Evolutionary conservation across 2,113 vertebrate genomes (phyloP).

Genomic region (Oenanthe melanoleuca): DNA sequence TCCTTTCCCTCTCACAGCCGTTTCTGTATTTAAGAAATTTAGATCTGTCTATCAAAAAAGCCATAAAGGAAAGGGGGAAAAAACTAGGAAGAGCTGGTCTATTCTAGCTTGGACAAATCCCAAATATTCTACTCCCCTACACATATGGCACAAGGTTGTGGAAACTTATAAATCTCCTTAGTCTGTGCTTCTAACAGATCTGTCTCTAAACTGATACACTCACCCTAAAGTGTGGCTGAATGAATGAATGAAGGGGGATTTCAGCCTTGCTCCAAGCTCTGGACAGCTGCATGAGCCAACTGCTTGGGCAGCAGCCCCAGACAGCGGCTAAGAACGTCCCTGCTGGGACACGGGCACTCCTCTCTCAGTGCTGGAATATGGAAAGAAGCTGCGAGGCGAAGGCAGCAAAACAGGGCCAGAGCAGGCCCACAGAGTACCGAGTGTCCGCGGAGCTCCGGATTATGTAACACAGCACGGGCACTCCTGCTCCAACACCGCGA

Average conservation of each 20-base stretch:
- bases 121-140: not conserved
- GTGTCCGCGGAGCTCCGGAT: not conserved
- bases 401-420: not conserved
- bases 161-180: not conserved
- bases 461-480: not conserved
- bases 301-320: not conserved
- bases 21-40: not conserved
- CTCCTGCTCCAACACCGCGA: not conserved
- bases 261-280: not conserved
- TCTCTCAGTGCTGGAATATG: not conserved
- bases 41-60: not conserved
- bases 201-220: not conserved
- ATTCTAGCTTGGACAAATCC: not conserved
- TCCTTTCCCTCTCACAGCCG: not conserved
- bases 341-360: not conserved
- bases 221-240: not conserved
- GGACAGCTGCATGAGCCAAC: not conserved
- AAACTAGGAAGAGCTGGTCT: not conserved
- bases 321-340: not conserved
- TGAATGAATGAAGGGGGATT: not conserved
- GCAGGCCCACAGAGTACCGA: not conserved
- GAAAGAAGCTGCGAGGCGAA: not conserved
- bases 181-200: not conserved
- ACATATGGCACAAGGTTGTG: rapidly evolving
- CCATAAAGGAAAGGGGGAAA: not conserved